Conservation (phyloP, 1,140 invertebrate genomes). For the Zelostemma sp. region DNA sequence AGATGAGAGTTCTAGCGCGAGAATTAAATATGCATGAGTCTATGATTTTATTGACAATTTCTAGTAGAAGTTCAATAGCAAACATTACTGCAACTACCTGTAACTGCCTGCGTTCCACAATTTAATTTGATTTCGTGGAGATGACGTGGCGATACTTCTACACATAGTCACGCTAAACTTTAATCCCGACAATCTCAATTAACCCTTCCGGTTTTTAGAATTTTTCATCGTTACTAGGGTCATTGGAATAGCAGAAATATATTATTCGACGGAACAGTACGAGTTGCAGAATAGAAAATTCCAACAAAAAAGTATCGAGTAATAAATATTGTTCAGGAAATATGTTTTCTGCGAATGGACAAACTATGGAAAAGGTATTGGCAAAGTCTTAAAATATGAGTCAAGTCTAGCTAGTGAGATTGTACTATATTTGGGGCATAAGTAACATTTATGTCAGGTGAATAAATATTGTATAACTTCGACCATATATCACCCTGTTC, state of each 20-base stretch:
- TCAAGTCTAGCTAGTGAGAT: slow-evolving; percentile 27
- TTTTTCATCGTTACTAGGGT: too few relatives aligned
- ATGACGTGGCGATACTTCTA: slow-evolving; percentile 36
- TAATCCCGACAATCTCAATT: slow-evolving; percentile 41
- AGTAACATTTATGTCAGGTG: slow-evolving; percentile 25
- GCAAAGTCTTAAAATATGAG: slow-evolving; percentile 39
- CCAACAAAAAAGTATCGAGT: slow-evolving; percentile 23
- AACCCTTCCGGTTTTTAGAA: slow-evolving; percentile 32
- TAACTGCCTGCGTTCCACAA: slow-evolving; percentile 17
- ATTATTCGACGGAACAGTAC: slow-evolving; percentile 11
- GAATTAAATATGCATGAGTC: slow-evolving; percentile 31
- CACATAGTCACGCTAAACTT: slow-evolving; percentile 32
- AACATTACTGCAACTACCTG: slow-evolving; percentile 28
- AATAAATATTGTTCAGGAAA: slow-evolving; percentile 34
- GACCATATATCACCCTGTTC: too few relatives aligned
- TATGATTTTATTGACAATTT: slow-evolving; percentile 37
- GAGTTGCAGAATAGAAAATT: slow-evolving; percentile 16
- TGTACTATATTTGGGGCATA: slow-evolving; percentile 30
- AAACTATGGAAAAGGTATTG: slow-evolving; percentile 33
- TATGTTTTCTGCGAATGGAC: slow-evolving; percentile 28
- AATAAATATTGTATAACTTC: background rate
- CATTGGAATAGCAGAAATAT: slow-evolving; percentile 9
- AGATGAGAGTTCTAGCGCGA: slow-evolving; percentile 7
- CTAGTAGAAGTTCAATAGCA: slow-evolving; percentile 20
- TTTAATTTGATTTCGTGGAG: slow-evolving; percentile 46